Evolutionary conservation across 2,113 vertebrate species (phyloP), one percentile per base, ranked within the genome.

Genomic region (Cygnus atratus): DNA sequence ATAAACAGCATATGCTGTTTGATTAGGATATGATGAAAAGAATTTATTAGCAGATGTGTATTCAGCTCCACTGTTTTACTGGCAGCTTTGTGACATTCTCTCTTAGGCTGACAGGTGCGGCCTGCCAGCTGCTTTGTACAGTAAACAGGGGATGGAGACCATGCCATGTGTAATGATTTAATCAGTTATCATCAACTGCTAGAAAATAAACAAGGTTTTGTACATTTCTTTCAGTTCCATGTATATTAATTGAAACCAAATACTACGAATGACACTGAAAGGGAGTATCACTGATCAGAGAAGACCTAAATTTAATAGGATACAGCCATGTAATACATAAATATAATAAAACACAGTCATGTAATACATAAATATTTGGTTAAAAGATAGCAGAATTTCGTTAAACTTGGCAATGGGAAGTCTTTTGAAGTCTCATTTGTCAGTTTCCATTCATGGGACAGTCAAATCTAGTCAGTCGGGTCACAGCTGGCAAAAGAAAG

Each of bases 11-110:
- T 94, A 95, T 94, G 94, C 79, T 91, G 92, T 97, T 98, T 97
- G 97, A 97, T 98, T 98, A 97, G 96, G 91, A 97, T 97, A 97
- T 91, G 98, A 97, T 98, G 97, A 98, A 98, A 98, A 95, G 91
- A 94, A 97, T 98, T 98, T 97, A 97, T 97, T 97, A 96, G 95
- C 96, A 96, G 96, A 97, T 95, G 96, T 96, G 87, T 95, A 94
- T 97, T 95, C 96, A 95, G 93, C 92, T 84, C 95, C 94, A 89
- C 96, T 86, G 80, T 96, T 94, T 95, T 95, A 97, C 91, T 96
- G 97, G 96, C 96, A 96, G 96, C 84, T 98, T 98, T 98, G 98
- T 97, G 97, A 96, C 95, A 95, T 74, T 90, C 90, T 96, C 95
- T 97, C 77, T 75, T 83, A 68, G 95, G 95, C 90, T 97, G 97